Evolutionary conservation across 1,140 invertebrate species (phyloP), one percentile per base, ranked within the genome.

Genomic region (Chionoecetes opilio): DNA sequence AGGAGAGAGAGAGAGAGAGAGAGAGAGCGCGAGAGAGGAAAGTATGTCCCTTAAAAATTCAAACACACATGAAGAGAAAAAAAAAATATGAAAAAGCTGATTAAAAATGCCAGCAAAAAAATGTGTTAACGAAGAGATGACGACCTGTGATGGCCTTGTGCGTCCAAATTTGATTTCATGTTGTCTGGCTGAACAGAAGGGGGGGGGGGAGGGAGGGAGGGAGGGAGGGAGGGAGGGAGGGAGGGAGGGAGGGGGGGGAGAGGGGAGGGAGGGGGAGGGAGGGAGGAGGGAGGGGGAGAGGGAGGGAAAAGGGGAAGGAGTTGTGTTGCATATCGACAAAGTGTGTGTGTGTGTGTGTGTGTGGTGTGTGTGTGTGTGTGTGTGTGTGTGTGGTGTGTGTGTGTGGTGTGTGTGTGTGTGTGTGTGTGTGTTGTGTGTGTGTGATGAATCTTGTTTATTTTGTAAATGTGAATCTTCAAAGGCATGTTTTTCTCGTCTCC

Each of bases 171-270:
- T 53, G 46, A 53, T 53, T 53, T 53, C 46, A 17, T 53, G 46
- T 53, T 53, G 0, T 1, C 9, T 14, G 46, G 21, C 21, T 53
- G 46, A 75, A 6, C 21, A 75, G 21, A n/a, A 75, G n/a, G 2
- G 63, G n/a, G 63, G n/a, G 63, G 26, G 53, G 26, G 53, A 75
- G 53, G 26, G 21, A 75, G 53, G 26, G 53, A 75, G 53, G 26
- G 53, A 75, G 29, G 17, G 32, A 87, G 17, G 31, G 9, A 17
- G 32, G 26, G 17, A 38, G 17, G 37, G 32, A 91, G 89, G 32
- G 89, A 88, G 86, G 29, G 53, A 91, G 90, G 37, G 90, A 91
- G 53, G 37, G 90, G 82, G 90, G 37, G 90, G 82, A 35, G 82
- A 53, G 37, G 53, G 82, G 90, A 82, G 90, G 37, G 53, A 34